These are phyloP conservation scores for Meandrusa payeni DNA, from an alignment of 2,888 invertebrate species.

Conservation along the genomic window DNA sequence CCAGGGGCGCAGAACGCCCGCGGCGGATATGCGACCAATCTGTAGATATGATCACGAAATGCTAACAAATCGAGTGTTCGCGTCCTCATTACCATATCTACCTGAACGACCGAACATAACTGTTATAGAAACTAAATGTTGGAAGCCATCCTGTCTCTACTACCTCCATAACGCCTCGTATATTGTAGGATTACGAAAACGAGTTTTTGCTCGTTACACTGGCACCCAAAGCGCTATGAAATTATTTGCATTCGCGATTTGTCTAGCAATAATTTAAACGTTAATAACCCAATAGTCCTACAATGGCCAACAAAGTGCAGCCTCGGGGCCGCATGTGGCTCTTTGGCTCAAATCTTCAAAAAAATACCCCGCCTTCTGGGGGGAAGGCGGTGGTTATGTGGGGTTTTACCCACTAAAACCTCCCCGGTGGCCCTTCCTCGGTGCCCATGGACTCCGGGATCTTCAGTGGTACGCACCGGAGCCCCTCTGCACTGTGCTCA, in stretches of 20 bases:
- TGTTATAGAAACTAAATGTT: constrained; percentile 24
- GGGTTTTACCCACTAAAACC: no score
- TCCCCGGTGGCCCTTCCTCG: no score
- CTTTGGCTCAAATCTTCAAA: no score
- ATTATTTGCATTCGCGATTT: background rate
- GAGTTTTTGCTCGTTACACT: constrained; percentile 10
- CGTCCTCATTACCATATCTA: constrained; percentile 25
- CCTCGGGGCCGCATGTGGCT: no score
- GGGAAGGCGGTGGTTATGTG: no score
- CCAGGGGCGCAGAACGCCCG: constrained; percentile 4
- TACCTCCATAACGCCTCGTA: constrained; percentile 20
- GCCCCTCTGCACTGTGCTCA: no score
- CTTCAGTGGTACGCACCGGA: no score
- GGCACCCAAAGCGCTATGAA: constrained; percentile 1
- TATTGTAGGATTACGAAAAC: constrained; percentile 18
- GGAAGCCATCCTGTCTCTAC: constrained; percentile 17
- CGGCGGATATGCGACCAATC: constrained; percentile 23
- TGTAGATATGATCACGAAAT: constrained; percentile 23
- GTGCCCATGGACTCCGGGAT: no score
- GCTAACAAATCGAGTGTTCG: constrained; percentile 24
- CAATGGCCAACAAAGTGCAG: no score
- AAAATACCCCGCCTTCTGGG: no score
- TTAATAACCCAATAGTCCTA: no score
- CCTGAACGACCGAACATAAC: constrained; percentile 22
- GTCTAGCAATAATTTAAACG: no score